A percentile compares a stretch with the other conserved stretches of the same genome.
These are phyloP conservation scores for Premnoplex brunnescens DNA, from an alignment of 2,797 vertebrate genomes.

Conservation along the genomic window DNA sequence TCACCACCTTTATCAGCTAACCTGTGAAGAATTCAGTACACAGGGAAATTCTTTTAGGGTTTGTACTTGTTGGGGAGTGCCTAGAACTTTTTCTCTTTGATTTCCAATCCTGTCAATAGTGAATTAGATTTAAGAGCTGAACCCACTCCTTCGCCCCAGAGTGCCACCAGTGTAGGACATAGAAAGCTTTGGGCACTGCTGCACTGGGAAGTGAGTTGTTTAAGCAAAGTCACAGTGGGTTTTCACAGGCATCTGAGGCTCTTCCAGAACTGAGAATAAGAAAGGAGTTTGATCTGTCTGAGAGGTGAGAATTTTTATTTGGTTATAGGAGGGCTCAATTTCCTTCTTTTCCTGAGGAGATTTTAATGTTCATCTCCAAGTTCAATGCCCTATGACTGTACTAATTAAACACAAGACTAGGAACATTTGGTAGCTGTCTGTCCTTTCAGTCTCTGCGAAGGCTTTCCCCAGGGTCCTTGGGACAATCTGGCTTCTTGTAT, in stretches of 20 bases:
- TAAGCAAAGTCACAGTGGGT: neutral
- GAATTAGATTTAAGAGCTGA: neutral
- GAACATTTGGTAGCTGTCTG: neutral
- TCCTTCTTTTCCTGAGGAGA: neutral
- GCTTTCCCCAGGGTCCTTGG: neutral
- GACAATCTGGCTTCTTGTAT: neutral
- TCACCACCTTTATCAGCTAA: neutral
- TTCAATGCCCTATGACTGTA: neutral
- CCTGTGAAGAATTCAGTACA: neutral
- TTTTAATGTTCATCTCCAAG: neutral
- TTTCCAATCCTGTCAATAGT: neutral
- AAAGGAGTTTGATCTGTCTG: neutral
- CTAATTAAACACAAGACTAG: neutral
- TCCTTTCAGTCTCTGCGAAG: neutral
- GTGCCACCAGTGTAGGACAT: neutral
- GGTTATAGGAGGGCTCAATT: neutral
- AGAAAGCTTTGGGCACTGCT: neutral
- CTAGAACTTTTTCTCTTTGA: neutral
- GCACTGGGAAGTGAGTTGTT: neutral
- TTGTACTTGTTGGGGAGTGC: neutral
- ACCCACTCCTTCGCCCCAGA: neutral
- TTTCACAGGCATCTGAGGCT: neutral
- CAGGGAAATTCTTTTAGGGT: neutral
- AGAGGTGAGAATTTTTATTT: neutral
- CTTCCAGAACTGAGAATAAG: neutral